Evolutionary conservation across 2,797 vertebrate genomes (phyloP), one percentile per base, ranked within the genome.

Genomic region (Halcyon chelicuti): DNA sequence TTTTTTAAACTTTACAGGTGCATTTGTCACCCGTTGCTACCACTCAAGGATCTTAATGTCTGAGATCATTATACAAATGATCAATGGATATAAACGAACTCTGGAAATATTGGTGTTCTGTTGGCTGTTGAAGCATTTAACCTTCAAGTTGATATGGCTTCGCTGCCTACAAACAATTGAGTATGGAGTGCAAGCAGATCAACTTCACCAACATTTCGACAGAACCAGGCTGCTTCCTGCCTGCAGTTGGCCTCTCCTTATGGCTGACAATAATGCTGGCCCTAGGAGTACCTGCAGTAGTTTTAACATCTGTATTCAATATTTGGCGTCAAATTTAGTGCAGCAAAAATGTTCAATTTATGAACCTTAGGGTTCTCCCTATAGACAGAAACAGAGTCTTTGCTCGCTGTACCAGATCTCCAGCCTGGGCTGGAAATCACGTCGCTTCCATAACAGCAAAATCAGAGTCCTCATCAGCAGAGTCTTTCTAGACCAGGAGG

Each of bases 101-200:
- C 78, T 44, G 35, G 55, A 28, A 86, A 44, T 55, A 62, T 7
- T 7, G 22, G n/a, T 26, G 18, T 35, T 72, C 22, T 63, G 28
- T 22, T 68, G 58, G n/a, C 60, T 68, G n/a, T 18, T 67, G 77
- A 39, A 61, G 20, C 51, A 16, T 25, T 90, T 58, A 76, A 22
- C 25, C 47, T 49, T 47, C 73, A 26, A 29, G 49, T 16, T 10
- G n/a, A 57, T 39, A 8, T 1, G 5, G 51, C 37, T 67, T 49
- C 49, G 14, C n/a, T 1, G 0, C 12, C 35, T 33, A 9, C 1
- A 3, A 58, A 28, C 2, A 0, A 31, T 2, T 8, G 28, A 71
- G 68, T 29, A 33, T 33, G 7, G 28, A 26, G 28, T 5, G 2
- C 70, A 57, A 65, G 52, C 44, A 39, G 57, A 54, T 1, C 1